Percentiles rank a stretch among this genome's conserved stretches.
These are phyloP conservation scores for Scyliorhinus canicula DNA, from an alignment of 2,797 vertebrate species.

Conservation along the genomic window DNA sequence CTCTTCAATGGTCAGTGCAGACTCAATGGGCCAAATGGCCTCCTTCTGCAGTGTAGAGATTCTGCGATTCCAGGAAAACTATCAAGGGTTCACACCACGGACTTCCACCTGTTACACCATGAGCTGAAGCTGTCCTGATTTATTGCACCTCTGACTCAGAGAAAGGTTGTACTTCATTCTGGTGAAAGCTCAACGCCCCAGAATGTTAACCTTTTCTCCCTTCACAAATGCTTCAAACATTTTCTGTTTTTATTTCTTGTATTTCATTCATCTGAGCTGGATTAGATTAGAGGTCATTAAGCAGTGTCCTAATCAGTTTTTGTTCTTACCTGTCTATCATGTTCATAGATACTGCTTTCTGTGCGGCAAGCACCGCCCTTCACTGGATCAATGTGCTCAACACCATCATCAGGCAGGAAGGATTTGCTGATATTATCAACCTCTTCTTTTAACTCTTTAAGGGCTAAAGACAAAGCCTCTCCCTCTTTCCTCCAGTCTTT, in stretches of 20 bases:
- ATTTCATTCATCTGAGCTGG: background rate
- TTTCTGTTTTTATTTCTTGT: background rate
- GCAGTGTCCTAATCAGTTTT: background rate
- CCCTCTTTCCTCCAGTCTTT: constrained; percentile 32
- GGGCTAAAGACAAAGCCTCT: constrained; percentile 31
- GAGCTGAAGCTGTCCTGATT: background rate
- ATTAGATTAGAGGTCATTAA: background rate
- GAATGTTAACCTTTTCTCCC: background rate
- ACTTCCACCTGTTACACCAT: background rate
- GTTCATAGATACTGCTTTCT: background rate
- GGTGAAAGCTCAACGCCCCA: background rate
- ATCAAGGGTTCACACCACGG: background rate
- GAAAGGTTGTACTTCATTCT: too few species aligned
- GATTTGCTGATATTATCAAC: constrained; percentile 29
- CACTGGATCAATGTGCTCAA: background rate
- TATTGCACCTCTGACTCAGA: background rate
- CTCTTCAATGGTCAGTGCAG: too few species aligned
- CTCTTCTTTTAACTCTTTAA: constrained; percentile 32
- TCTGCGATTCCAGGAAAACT: too few species aligned
- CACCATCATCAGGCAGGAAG: constrained; percentile 9
- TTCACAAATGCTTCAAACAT: background rate
- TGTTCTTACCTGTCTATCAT: background rate
- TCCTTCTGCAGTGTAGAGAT: too few species aligned
- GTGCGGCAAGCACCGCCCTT: background rate
- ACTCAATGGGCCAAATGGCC: too few species aligned